Evolutionary conservation across 2,797 vertebrate genomes (phyloP).

Genomic region (Tokudaia muenninki): DNA sequence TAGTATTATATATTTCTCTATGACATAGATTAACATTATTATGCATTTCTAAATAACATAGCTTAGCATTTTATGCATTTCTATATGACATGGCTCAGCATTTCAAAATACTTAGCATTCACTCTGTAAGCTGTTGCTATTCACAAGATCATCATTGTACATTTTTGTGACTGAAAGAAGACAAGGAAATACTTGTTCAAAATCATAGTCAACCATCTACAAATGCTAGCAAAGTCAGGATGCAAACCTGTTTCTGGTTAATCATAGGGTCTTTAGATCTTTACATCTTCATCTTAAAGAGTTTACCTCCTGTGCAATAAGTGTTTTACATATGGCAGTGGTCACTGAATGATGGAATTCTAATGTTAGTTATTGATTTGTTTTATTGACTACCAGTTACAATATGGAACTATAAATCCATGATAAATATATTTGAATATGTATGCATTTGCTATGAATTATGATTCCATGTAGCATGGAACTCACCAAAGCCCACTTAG

Average conservation of each 20-base stretch:
- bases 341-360: conserved; percentile 6
- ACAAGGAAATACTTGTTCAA: neutral
- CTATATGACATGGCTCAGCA: neutral
- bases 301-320: neutral
- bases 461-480: neutral
- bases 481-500: conserved; percentile 11
- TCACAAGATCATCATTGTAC: neutral
- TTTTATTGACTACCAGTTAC: neutral
- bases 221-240: neutral
- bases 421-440: conserved; percentile 25
- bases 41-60: neutral
- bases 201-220: neutral
- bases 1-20: neutral
- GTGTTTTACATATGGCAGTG: neutral
- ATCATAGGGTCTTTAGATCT: neutral
- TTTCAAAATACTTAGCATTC: neutral
- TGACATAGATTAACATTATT: neutral
- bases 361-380: neutral
- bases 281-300: conserved; percentile 22
- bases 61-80: neutral
- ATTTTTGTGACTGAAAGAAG: conserved; percentile 22
- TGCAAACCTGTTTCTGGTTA: neutral
- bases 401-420: neutral
- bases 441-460: neutral
- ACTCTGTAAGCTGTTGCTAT: neutral